Conservation (phyloP, 2,797 vertebrate species). For the Novumbra hubbsi region DNA sequence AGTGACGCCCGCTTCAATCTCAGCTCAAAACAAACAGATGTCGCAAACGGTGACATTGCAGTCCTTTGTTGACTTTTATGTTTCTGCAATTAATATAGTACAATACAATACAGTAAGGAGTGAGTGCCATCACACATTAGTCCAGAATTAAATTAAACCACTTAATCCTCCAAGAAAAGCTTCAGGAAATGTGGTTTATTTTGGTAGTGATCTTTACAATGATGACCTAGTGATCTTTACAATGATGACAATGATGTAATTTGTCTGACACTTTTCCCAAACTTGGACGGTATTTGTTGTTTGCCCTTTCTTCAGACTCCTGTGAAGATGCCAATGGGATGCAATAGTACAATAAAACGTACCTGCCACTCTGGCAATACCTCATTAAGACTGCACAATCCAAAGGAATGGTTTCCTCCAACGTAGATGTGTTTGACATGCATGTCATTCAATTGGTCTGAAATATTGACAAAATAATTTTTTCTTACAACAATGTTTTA, state of each 20-base stretch:
- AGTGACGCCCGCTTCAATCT: conserved; percentile 63
- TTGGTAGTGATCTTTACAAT: no score
- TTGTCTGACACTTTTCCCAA: neutral
- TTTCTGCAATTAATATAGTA: neutral
- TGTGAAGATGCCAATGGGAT: neutral
- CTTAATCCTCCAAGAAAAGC: no score
- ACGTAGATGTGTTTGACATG: conserved; percentile 37
- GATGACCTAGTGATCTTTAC: no score
- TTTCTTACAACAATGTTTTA: no score
- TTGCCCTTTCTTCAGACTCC: neutral
- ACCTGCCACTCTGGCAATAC: no score
- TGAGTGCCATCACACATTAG: neutral
- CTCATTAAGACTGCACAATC: conserved; percentile 18
- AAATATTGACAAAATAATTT: conserved; percentile 6
- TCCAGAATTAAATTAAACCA: no score
- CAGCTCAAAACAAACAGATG: conserved; percentile 34
- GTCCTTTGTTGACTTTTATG: accelerated
- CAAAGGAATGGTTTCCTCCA: conserved; percentile 50
- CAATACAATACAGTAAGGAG: neutral
- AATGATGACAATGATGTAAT: no score
- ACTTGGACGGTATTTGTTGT: neutral
- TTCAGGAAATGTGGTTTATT: no score
- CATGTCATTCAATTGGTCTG: conserved; percentile 23
- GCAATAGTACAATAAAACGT: neutral
- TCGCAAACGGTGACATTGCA: neutral